Conservation (phyloP, 2,113 vertebrate species). For the Nematolebias whitei region DNA sequence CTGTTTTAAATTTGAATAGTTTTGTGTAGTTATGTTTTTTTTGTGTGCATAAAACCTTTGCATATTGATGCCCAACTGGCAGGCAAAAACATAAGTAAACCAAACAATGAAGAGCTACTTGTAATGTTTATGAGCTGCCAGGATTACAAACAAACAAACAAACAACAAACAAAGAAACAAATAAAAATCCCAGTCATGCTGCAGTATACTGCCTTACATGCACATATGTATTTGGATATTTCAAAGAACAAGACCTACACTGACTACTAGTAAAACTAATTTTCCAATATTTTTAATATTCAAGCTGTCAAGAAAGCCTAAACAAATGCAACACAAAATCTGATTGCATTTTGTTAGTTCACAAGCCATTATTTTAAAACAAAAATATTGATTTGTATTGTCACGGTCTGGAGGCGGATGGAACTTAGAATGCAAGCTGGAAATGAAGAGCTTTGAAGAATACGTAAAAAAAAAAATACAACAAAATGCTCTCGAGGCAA, state of each 20-base stretch:
- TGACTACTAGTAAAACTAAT: not conserved
- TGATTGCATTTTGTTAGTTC: too few relatives aligned
- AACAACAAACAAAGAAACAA: too few relatives aligned
- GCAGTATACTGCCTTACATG: not conserved
- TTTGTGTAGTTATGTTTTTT: constrained; percentile 31
- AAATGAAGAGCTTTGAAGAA: too few relatives aligned
- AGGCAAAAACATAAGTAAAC: constrained; percentile 1
- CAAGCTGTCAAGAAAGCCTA: not conserved
- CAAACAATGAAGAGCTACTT: not conserved
- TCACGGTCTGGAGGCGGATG: too few relatives aligned
- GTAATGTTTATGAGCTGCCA: not conserved
- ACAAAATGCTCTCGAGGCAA: too few relatives aligned
- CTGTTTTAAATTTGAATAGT: constrained; percentile 49
- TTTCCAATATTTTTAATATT: not conserved
- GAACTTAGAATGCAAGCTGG: too few relatives aligned
- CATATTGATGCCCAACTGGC: constrained; percentile 8
- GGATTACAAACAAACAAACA: too few relatives aligned
- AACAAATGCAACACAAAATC: not conserved
- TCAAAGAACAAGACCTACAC: not conserved
- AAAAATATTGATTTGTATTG: not conserved
- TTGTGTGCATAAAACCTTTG: constrained; percentile 12
- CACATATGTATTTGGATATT: not conserved
- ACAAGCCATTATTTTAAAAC: not conserved
- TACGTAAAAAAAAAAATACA: too few relatives aligned
- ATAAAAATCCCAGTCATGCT: not conserved